phyloP scores from a whole-genome alignment of 2,113 vertebrate species.

The Albula glossodonta region DNA sequence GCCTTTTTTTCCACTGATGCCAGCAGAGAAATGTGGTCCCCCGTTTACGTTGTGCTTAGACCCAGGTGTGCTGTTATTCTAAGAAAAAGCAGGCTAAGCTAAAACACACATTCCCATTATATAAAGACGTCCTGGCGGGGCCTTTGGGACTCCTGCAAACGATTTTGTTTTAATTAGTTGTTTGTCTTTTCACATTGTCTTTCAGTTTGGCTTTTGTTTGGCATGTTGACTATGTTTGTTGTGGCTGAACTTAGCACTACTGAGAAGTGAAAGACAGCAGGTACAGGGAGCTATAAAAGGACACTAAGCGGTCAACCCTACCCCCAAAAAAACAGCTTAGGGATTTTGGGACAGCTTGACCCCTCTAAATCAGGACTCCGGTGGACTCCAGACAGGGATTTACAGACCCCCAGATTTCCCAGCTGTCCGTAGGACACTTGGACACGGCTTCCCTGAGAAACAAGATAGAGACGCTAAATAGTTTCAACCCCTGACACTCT shows the following conservation, averaged over 20 bases:
- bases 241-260: neutral
- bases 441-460: neutral
- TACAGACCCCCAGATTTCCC: neutral
- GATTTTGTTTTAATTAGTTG: neutral
- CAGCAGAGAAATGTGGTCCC: constrained; percentile 37
- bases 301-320: neutral
- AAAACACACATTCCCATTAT: constrained; percentile 10
- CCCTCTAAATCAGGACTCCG: neutral
- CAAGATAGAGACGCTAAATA: neutral
- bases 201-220: neutral
- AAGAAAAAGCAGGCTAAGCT: neutral
- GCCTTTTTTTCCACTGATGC: constrained; percentile 53
- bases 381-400: neutral
- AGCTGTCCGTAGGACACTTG: neutral
- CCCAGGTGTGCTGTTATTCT: neutral
- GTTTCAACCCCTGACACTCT: neutral
- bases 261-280: neutral
- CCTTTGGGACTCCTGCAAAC: neutral
- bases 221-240: neutral
- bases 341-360: neutral
- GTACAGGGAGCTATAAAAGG: neutral
- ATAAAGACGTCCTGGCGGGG: constrained; percentile 12
- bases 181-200: neutral
- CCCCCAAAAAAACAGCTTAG: neutral
- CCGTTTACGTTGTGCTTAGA: constrained; percentile 21